Conservation (phyloP, 2,888 invertebrate species). For the Colletes collaris region DNA sequence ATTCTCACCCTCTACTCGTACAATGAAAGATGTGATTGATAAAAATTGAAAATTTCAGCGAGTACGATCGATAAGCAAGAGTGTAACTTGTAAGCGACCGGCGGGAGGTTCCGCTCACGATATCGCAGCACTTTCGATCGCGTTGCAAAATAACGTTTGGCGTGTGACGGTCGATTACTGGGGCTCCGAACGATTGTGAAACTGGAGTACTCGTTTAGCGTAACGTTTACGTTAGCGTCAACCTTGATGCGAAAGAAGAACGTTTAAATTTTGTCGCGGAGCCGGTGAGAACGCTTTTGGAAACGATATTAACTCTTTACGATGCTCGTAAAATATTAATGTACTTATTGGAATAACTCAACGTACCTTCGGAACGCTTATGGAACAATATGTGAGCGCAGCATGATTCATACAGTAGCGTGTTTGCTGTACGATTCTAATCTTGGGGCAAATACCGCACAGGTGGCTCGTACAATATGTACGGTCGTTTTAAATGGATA, state of each 20-base stretch:
- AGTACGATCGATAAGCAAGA: too few species aligned
- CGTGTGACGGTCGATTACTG: too few species aligned
- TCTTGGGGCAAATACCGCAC: not conserved
- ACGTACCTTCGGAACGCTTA: not conserved
- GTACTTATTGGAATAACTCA: not conserved
- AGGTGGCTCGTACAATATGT: too few species aligned
- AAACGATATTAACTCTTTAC: not conserved
- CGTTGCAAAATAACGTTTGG: not conserved
- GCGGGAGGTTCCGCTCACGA: not conserved
- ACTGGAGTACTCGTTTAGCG: too few species aligned
- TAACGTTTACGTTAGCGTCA: not conserved
- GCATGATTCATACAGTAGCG: not conserved
- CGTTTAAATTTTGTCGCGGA: not conserved
- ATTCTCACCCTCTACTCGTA: too few species aligned
- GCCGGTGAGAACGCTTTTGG: not conserved
- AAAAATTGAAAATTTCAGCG: too few species aligned
- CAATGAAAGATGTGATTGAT: too few species aligned
- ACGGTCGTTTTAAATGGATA: too few species aligned
- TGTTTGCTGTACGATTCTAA: not conserved
- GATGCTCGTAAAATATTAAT: not conserved
- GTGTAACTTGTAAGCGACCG: too few species aligned
- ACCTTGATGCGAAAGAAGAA: not conserved
- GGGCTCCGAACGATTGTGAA: too few species aligned
- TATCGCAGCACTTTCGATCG: constrained; percentile 16
- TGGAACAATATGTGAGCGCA: not conserved